Conservation (phyloP, 2,113 vertebrate genomes). For the Zonotrichia leucophrys region DNA sequence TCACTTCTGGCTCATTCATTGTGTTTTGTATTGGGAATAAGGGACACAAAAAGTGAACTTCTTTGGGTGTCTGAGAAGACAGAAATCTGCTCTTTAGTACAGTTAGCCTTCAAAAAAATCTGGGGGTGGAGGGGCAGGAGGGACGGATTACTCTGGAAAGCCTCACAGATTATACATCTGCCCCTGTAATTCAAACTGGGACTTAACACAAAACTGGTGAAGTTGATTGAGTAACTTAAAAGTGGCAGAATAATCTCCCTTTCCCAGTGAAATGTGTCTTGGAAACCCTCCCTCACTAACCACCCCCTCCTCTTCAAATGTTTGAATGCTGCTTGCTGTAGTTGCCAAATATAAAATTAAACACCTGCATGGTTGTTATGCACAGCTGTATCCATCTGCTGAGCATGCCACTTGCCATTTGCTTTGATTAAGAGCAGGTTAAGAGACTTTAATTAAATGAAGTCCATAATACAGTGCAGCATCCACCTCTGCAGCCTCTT, state of each 20-base stretch:
- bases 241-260: background rate
- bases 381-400: constrained; percentile 61
- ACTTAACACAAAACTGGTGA: background rate
- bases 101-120: background rate
- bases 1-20: background rate
- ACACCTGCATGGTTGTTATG: constrained; percentile 59
- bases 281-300: background rate
- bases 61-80: background rate
- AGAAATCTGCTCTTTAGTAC: background rate
- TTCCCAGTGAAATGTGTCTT: background rate
- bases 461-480: constrained; percentile 21
- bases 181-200: constrained; percentile 25
- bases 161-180: background rate
- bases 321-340: background rate
- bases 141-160: background rate
- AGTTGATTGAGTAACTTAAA: constrained; percentile 13
- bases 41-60: background rate
- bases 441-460: constrained; percentile 59
- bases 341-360: constrained; percentile 37
- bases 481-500: constrained; percentile 1
- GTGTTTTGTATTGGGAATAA: background rate
- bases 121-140: background rate
- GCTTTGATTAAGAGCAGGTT: constrained; percentile 62
- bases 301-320: background rate
- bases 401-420: constrained; percentile 38